Evolutionary conservation across 2,888 invertebrate genomes (phyloP).

Genomic region (Sphinx pinastri): DNA sequence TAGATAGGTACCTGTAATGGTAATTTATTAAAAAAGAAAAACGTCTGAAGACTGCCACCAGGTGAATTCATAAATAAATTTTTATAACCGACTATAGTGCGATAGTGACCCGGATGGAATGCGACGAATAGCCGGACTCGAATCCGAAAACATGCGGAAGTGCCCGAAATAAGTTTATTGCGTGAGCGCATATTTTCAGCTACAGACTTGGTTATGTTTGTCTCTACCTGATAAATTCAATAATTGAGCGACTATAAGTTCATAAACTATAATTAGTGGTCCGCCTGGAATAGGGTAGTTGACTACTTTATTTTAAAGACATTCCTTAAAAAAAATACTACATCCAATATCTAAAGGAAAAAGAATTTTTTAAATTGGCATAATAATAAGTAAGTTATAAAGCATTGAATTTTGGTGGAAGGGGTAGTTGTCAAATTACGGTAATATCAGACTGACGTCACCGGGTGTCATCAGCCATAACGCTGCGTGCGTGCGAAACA

Average conservation of each 20-base stretch:
- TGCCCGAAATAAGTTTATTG: conserved; percentile 77
- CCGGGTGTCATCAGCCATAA: too few species aligned
- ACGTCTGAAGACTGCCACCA: not conserved
- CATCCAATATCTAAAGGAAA: too few species aligned
- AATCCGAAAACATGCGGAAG: conserved; percentile 75
- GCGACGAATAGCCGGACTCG: conserved; percentile 63
- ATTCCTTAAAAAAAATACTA: too few species aligned
- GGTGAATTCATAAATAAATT: conserved; percentile 31
- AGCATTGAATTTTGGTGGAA: too few species aligned
- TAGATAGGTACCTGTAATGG: not conserved
- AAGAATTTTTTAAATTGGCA: too few species aligned
- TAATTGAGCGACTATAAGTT: not conserved
- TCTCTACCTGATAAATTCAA: conserved; percentile 32
- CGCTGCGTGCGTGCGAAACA: too few species aligned
- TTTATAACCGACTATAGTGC: conserved; percentile 32
- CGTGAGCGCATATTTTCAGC: conserved; percentile 57
- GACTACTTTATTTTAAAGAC: too few species aligned
- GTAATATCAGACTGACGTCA: too few species aligned
- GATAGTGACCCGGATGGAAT: conserved; percentile 61
- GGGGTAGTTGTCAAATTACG: too few species aligned
- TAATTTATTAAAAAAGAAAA: not conserved
- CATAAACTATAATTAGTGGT: not conserved
- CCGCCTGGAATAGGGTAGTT: too few species aligned
- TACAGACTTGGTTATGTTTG: conserved; percentile 32
- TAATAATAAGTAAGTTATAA: too few species aligned